phyloP scores from a whole-genome alignment of 2,113 vertebrate species.

The Himantopus leucocephalus region DNA sequence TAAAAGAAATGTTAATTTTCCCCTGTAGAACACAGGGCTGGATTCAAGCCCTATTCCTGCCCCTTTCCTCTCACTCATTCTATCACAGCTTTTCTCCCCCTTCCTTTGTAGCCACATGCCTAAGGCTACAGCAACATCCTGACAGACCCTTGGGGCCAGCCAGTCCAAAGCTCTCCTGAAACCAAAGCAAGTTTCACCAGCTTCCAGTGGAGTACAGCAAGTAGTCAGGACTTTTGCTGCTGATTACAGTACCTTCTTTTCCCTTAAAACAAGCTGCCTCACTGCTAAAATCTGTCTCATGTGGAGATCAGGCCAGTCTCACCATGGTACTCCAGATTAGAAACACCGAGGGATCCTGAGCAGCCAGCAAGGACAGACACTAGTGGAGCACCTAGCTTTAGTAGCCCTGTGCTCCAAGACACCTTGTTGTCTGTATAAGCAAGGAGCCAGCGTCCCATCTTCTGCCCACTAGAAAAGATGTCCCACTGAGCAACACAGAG shows the following conservation, averaged over 20 bases:
- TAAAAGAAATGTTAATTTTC: slow-evolving; percentile 58
- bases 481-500: background rate
- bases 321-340: background rate
- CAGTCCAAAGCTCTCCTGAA: background rate
- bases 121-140: background rate
- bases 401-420: background rate
- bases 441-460: background rate
- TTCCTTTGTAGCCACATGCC: background rate
- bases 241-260: background rate
- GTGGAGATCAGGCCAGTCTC: background rate
- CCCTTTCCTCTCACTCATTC: background rate
- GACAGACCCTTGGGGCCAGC: background rate
- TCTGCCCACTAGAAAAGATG: background rate
- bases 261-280: background rate
- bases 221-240: background rate
- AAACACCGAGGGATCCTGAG: background rate
- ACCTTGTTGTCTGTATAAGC: background rate
- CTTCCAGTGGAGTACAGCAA: background rate
- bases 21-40: background rate
- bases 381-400: background rate
- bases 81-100: background rate
- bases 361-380: background rate
- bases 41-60: background rate
- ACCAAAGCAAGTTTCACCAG: background rate
- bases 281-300: background rate